Percentiles rank a stretch among this genome's conserved stretches.
phyloP scores from a whole-genome alignment of 2,113 vertebrate genomes.

The Colistium nudipinnis region DNA sequence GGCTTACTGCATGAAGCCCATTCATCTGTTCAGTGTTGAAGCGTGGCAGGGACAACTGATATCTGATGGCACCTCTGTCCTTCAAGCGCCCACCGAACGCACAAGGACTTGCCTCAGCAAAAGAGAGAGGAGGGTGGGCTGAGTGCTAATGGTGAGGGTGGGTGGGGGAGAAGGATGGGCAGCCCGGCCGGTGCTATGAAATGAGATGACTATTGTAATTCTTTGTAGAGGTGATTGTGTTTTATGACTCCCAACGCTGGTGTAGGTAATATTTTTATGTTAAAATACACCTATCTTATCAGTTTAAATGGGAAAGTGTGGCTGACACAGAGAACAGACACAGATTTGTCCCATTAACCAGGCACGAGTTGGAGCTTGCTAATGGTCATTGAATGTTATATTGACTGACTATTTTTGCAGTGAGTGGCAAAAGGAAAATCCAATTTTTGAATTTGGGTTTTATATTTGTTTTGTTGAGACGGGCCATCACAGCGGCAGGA shows the following conservation, averaged over 20 bases:
- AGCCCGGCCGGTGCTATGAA: slow-evolving; percentile 17
- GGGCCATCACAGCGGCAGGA: no score
- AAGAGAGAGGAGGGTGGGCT: slow-evolving; percentile 30
- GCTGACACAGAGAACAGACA: slow-evolving; percentile 5
- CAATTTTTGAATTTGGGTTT: no score
- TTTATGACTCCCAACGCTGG: slow-evolving; percentile 45
- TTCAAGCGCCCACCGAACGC: slow-evolving; percentile 39
- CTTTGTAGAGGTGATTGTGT: slow-evolving; percentile 39
- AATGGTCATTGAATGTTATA: background rate
- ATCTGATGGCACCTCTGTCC: slow-evolving; percentile 68
- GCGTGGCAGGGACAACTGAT: slow-evolving; percentile 63
- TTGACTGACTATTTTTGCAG: no score
- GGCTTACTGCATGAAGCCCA: slow-evolving; percentile 71
- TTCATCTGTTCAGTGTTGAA: slow-evolving; percentile 78
- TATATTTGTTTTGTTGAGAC: no score
- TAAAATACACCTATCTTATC: slow-evolving; percentile 33
- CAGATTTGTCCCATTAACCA: background rate
- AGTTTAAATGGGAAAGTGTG: slow-evolving; percentile 25
- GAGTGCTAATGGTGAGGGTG: slow-evolving; percentile 18
- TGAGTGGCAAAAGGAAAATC: no score
- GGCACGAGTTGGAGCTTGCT: background rate
- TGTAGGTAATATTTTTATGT: slow-evolving; percentile 37
- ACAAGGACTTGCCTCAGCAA: slow-evolving; percentile 37
- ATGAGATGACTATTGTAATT: slow-evolving; percentile 38
- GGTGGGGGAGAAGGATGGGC: slow-evolving; percentile 13